These are phyloP conservation scores for Tokudaia tokunoshimensis DNA, from an alignment of 2,797 vertebrate genomes.

Conservation along the genomic window DNA sequence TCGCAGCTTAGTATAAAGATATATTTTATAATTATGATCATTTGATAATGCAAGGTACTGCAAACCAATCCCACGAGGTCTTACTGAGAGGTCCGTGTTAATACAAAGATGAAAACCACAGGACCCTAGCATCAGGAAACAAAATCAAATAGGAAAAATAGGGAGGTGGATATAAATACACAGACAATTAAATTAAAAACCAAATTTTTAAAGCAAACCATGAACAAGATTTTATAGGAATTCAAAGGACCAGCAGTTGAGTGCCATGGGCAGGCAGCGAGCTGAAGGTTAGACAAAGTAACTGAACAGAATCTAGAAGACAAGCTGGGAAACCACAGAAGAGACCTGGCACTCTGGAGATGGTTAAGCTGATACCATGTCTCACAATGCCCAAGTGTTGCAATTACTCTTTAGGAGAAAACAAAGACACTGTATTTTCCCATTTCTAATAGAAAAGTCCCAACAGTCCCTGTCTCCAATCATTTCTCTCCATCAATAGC, in stretches of 20 bases:
- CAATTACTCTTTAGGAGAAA: background rate
- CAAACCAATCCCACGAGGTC: background rate
- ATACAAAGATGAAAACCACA: background rate
- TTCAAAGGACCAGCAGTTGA: background rate
- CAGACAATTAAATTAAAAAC: background rate
- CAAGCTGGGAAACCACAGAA: background rate
- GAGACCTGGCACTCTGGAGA: background rate
- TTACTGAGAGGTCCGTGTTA: background rate
- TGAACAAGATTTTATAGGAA: background rate
- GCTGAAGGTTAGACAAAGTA: background rate
- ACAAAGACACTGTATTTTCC: slow-evolving; percentile 4
- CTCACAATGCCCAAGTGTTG: background rate
- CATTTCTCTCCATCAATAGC: background rate
- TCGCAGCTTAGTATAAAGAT: background rate
- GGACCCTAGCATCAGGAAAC: background rate
- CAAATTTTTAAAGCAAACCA: background rate
- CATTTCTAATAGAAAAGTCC: background rate
- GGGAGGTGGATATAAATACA: background rate
- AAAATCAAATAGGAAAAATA: slow-evolving; percentile 41
- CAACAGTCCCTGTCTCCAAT: background rate
- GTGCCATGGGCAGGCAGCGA: background rate
- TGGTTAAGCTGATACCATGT: background rate
- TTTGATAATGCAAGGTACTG: slow-evolving; percentile 14
- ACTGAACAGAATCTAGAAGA: background rate
- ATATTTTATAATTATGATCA: background rate